Evolutionary conservation across 2,797 vertebrate species (phyloP), one percentile per base, ranked within the genome.

Genomic region (Fistularia tabacaria): DNA sequence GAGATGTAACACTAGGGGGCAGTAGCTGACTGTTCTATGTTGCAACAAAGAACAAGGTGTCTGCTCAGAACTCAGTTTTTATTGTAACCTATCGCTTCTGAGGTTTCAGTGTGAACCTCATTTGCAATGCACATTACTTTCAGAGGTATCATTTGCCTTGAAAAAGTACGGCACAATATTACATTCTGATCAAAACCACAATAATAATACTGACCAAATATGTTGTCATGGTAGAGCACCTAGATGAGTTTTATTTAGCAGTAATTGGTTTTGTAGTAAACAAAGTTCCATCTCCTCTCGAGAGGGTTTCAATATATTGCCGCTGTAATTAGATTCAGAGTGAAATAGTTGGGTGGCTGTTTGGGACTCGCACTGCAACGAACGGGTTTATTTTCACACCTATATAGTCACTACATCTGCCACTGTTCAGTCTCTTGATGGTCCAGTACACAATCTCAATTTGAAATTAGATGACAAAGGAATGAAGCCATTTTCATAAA

Each of bases 1-100:
- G 60, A 37, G 75, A 60, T 40, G 14, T 59, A 85, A 80, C 95
- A 94, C 93, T 89, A 95, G 94, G 92, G 93, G 94, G 94, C 92
- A 94, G 93, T 91, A 94, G 86, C 90, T 86, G 84, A 88, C 90
- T 90, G 89, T 83, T 58, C 73, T 85, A 92, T 76, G 40, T 13
- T 59, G 47, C 56, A 79, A 81, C 81, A 85, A 85, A 88, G 80
- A 78, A 41, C 46, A 64, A 76, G 58, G 64, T 61, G 57, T 70
- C 51, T 60, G 45, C 62, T 54, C 36, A 52, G 58, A 45, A 69
- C 48, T 57, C 48, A 68, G 77, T 77, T 69, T 77, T 82, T 80
- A 71, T 62, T 74, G 74, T 77, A 57, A 72, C 60, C 67, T 69
- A 58, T 73, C 78, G 76, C 54, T 68, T 79, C 78, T 70, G 54